Evolutionary conservation across 2,888 invertebrate species (phyloP), one percentile per base, ranked within the genome.

Genomic region (Cecidostiba fungosa): DNA sequence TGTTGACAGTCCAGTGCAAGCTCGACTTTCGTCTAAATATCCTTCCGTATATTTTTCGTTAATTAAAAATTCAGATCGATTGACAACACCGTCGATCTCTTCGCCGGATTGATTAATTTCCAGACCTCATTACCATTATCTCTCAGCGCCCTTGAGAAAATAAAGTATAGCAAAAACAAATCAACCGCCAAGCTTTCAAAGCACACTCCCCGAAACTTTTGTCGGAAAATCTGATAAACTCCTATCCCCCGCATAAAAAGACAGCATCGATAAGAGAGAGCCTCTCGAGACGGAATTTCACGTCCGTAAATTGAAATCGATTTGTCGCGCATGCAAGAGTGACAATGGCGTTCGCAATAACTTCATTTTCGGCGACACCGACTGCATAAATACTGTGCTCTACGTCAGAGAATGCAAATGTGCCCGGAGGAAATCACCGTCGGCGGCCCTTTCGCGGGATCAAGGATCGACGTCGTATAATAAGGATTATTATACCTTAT

Each of bases 261-360:
- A 43, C 43, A 43, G 3, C 32, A 32, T 32, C 32, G 12, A n/a
- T n/a, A n/a, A n/a, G n/a, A n/a, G n/a, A 12, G 43, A 0, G 19
- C 6, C 5, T n/a, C 54, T 54, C 54, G n/a, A n/a, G n/a, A n/a
- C 6, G 54, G 54, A n/a, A 59, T n/a, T 59, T 8, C n/a, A n/a
- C 0, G 23, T n/a, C 54, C 5, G 54, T n/a, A 50, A 32, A 69
- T 76, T 82, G 76, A 76, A 76, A 82, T 74, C 69, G 66, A 82
- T 82, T 76, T 69, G 50, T 82, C 32, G 36, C 32, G 19, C n/a
- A 3, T 6, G 69, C 4, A 12, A 69, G 36, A 50, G 66, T 66
- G 23, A 74, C 76, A 82, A 82, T 50, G 76, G 59, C 72, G 26
- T 73, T 81, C 29, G 39, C 54, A 73, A n/a, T n/a, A n/a, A 73